Evolutionary conservation across 2,888 invertebrate species (phyloP), one percentile per base, ranked within the genome.

Genomic region (Pollenia amentaria): DNA sequence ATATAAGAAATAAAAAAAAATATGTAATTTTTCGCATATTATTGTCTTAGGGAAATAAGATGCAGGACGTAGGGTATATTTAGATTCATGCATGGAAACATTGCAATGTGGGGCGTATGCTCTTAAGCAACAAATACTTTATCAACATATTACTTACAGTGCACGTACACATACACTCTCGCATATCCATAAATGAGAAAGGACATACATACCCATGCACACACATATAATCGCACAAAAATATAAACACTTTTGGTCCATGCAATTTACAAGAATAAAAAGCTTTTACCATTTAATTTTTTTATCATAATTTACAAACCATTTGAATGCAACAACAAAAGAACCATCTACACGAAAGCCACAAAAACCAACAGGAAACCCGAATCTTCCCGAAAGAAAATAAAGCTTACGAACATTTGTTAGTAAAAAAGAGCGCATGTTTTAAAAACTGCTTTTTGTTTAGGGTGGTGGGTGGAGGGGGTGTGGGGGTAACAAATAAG

Each of bases 101-200:
- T 80, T 85, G 75, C 72, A 65, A 51, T 85, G 46, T 72, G 81
- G 80, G 81, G 84, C 78, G 83, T 75, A 75, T 72, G 76, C 83
- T 65, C 46, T 70, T 57, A 46, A 29, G 29, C 12, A 75, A 64
- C 75, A 70, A 18, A 87, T 60, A 70, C 60, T 55, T 70, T 18
- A 55, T 46, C 67, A 78, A 64, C 46, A 57, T 70, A 16, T 51
- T 51, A 51, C 46, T 67, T 46, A 18, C 44, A 40, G 29, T 40
- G 53, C 40, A 78, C 64, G n/a, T 21, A 53, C 55, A 11, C 11
- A 69, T 2, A 40, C 14, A 38, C 9, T n/a, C 42, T 4, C n/a
- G 12, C 64, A 76, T 16, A 48, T 14, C 8, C 40, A 53, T 40
- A 44, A n/a, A 16, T 10, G 18, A 16, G 16, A 53, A 18, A 53